phyloP scores from a whole-genome alignment of 1,140 invertebrate genomes.

The Gryon sp. region DNA sequence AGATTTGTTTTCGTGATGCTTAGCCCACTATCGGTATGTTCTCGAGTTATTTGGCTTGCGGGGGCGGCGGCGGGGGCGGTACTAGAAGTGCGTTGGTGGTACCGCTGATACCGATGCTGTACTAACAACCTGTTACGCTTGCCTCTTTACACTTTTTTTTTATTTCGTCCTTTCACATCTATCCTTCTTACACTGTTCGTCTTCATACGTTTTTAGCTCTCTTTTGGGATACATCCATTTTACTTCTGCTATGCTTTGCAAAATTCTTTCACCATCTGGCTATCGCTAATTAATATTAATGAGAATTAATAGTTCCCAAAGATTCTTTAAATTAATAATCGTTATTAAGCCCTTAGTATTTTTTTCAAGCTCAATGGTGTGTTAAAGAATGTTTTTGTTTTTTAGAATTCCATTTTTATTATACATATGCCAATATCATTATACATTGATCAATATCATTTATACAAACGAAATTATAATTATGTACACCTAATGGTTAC shows the following conservation, averaged over 20 bases:
- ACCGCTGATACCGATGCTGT: slow-evolving; percentile 44
- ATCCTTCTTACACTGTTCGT: slow-evolving; percentile 46
- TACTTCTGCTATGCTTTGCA: slow-evolving; percentile 5
- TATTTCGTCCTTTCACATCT: slow-evolving; percentile 15
- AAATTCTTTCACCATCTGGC: slow-evolving; percentile 6
- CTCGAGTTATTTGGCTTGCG: slow-evolving; percentile 47
- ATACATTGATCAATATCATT: no score
- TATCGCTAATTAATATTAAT: slow-evolving; percentile 12
- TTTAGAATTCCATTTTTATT: no score
- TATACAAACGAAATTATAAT: no score
- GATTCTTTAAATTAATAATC: no score
- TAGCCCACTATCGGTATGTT: slow-evolving; percentile 54
- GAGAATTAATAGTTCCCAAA: background rate
- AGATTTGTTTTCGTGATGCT: slow-evolving; percentile 71
- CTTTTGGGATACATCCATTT: slow-evolving; percentile 34
- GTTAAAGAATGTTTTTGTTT: no score
- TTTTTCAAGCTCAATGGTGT: no score
- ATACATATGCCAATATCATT: no score
- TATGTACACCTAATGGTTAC: no score
- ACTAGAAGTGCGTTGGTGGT: slow-evolving; percentile 58
- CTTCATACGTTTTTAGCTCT: slow-evolving; percentile 44
- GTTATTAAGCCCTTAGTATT: no score
- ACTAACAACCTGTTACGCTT: slow-evolving; percentile 64
- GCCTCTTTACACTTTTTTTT: slow-evolving; percentile 39
- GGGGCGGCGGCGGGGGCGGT: slow-evolving; percentile 45